Evolutionary conservation across 2,888 invertebrate genomes (phyloP), one percentile per base, ranked within the genome.

Genomic region (Parnassius mnemosyne): DNA sequence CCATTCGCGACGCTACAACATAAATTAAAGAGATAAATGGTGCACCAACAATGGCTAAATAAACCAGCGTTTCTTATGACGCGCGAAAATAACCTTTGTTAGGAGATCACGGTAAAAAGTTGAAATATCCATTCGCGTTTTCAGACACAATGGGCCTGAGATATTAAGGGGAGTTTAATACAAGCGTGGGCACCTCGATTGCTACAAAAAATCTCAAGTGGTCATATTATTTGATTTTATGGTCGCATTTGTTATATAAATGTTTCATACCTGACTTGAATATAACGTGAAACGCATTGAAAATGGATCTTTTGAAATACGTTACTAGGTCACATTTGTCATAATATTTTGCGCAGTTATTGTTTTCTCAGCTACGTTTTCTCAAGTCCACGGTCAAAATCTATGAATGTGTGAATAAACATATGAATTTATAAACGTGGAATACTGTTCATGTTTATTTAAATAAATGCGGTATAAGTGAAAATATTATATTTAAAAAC

Each of bases 21-120:
- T 91, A 91, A 91, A 91, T 90, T 86, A 83, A 79, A 80, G 83
- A 89, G 89, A 91, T 91, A 91, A 89, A 90, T 89, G 88, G 87
- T 79, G 70, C 76, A 70, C 79, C 83, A 87, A 90, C 89, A 91
- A 91, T 88, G 87, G 87, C 69, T 83, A 84, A 87, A 89, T 87
- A 89, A 87, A 85, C 87, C 84, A 79, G 77, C 71, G 77, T 83
- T 87, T 83, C 87, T 87, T 83, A 83, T 83, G 85, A 83, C 79
- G 83, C 83, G 83, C 79, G 77, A 85, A 85, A 86, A 84, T 85
- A 84, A 79, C 78, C 83, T 80, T 85, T 86, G 85, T 87, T 83
- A 79, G 79, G 78, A 66, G 69, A 71, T 69, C 72, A 66, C 53
- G 64, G 75, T 87, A 89, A 89, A 89, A 89, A 89, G 78, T 82